Conservation (phyloP, 2,888 invertebrate species). For the Polyommatus iphigenia region DNA sequence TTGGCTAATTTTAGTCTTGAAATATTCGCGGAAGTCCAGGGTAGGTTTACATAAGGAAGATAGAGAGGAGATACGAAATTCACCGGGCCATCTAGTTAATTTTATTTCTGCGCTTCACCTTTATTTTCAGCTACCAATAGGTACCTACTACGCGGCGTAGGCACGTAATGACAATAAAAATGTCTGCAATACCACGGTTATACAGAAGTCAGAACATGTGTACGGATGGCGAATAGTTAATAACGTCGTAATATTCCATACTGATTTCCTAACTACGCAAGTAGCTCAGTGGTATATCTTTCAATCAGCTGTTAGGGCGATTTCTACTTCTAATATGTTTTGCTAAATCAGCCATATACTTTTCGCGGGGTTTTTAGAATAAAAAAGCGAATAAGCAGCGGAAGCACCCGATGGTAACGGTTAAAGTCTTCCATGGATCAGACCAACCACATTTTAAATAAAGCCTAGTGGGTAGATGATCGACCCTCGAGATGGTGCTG, state of each 20-base stretch:
- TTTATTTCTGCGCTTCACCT: not conserved
- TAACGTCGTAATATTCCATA: not conserved
- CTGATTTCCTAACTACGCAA: not conserved
- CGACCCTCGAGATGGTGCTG: too few relatives aligned
- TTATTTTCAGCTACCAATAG: not conserved
- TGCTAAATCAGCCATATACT: not conserved
- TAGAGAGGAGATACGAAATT: too few relatives aligned
- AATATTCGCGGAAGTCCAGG: too few relatives aligned
- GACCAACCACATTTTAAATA: too few relatives aligned
- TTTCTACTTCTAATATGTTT: not conserved
- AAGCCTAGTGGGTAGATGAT: too few relatives aligned
- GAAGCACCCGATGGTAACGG: not conserved
- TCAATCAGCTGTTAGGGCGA: not conserved
- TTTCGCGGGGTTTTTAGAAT: not conserved
- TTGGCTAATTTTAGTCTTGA: too few relatives aligned
- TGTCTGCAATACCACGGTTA: not conserved
- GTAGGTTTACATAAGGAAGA: too few relatives aligned
- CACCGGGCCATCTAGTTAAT: not conserved
- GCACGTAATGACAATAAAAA: not conserved
- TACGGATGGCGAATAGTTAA: not conserved
- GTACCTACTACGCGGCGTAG: not conserved
- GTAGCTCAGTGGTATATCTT: not conserved
- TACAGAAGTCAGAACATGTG: not conserved
- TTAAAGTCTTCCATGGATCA: too few relatives aligned
- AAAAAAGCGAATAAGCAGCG: not conserved